These are phyloP conservation scores for Pomatorhinus ruficollis DNA, from an alignment of 2,113 vertebrate genomes.

Conservation along the genomic window DNA sequence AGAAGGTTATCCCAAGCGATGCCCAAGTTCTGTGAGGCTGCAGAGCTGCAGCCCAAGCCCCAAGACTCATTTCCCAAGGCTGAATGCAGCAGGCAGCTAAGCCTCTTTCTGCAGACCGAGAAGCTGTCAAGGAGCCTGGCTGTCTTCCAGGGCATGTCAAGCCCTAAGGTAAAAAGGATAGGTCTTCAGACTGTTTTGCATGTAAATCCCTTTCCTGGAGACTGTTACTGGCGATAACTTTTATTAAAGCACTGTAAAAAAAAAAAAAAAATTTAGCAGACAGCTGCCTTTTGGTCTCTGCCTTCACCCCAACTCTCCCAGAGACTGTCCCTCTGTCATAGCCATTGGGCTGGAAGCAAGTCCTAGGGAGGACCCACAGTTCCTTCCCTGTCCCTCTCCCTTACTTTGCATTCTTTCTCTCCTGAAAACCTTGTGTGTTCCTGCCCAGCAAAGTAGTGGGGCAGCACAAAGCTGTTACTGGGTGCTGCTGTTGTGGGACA, in stretches of 20 bases:
- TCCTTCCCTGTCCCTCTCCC: background rate
- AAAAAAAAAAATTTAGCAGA: background rate
- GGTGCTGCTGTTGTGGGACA: background rate
- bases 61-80: background rate
- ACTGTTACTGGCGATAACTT: background rate
- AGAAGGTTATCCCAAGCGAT: rapidly evolving
- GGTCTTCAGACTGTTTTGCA: background rate
- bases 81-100: background rate
- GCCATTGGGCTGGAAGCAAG: background rate
- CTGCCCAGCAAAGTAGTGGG: background rate
- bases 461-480: background rate
- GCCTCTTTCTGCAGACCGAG: background rate
- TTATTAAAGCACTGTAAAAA: background rate
- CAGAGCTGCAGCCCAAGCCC: background rate
- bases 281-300: background rate
- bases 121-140: background rate
- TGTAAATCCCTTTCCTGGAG: background rate
- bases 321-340: background rate
- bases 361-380: no score
- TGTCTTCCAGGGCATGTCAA: background rate
- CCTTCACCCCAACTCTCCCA: background rate
- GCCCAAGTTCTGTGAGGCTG: background rate
- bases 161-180: background rate
- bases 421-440: background rate
- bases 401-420: background rate